Base-by-base conservation (phyloP, 2,797 vertebrate species). In the Sebastes iracundus region DNA sequence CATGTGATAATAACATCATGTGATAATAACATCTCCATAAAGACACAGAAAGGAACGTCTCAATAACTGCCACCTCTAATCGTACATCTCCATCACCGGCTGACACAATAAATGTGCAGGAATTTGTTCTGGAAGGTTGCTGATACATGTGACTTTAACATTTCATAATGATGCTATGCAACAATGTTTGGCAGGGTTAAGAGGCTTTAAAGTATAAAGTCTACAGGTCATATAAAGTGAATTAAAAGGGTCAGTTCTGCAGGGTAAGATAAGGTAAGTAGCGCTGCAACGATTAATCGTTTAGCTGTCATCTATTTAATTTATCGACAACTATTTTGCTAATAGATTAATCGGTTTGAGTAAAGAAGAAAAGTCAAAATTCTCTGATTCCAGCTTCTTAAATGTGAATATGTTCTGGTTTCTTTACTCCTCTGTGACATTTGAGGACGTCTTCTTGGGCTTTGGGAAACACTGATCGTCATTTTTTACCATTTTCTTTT, bases 31-130 rank as follows among this genome's bases (percentile, higher is more conserved):
- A 2, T 38, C 68, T 46, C 9, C 14, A 88, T 82, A 2, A 71
- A 90, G 84, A 86, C 79, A 28, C 65, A 27, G 13, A 52, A 16
- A 46, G 59, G 9, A 75, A 91, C 5, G n/a, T 82, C 74, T 91
- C 67, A 74, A 87, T 87, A 69, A 91, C 22, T 18, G 28, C 52
- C 63, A 59, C 22, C 16, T 59, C 2, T 4, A 5, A 10, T 23
- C 13, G 4, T 7, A 78, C 27, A 2, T 52, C 72, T 82, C 35
- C 7, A 73, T 77, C n/a, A 63, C 6, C 0, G 0, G 11, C 30
- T 33, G 32, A 23, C 32, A 33, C 10, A 35, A 35, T 38, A 22
- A n/a, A 63, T 35, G 16, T 13, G 32, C 22, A 13, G 22, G 28
- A 56, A 6, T 23, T 12, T 18, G 66, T 49, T 69, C 1, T 5